A percentile compares a stretch with the other conserved stretches of the same genome.
Evolutionary conservation across 2,888 invertebrate genomes (phyloP).

Genomic region (Mesorhabditis sp.): DNA sequence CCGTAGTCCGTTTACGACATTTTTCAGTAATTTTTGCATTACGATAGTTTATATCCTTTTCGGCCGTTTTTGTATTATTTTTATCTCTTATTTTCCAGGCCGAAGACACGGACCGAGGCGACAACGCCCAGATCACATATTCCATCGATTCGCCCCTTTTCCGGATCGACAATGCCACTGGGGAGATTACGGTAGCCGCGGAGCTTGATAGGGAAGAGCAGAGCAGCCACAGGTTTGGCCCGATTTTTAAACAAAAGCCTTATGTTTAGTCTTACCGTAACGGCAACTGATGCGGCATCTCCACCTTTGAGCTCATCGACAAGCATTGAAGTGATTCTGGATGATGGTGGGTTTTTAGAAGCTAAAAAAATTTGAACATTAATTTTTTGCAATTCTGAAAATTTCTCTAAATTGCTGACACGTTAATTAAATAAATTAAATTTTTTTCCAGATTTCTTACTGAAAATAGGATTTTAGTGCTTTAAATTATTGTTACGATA

Average conservation of each 20-base stretch:
- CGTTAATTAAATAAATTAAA: too few species aligned
- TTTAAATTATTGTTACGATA: too few species aligned
- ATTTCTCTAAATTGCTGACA: too few species aligned
- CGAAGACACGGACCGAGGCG: constrained; percentile 86
- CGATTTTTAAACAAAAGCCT: constrained; percentile 51
- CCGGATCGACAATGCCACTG: constrained; percentile 84
- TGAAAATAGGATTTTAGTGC: too few species aligned
- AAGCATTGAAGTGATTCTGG: constrained; percentile 87
- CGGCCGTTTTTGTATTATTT: not conserved
- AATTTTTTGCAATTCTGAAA: too few species aligned
- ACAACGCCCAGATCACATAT: constrained; percentile 74
- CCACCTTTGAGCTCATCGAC: constrained; percentile 86
- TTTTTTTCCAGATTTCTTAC: too few species aligned
- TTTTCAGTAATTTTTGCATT: too few species aligned
- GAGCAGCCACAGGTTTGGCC: not conserved
- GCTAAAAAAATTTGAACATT: too few species aligned
- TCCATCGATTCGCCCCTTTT: constrained; percentile 66
- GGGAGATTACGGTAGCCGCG: constrained; percentile 77
- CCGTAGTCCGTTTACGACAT: too few species aligned
- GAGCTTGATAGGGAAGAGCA: constrained; percentile 77
- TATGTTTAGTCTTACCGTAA: constrained; percentile 82
- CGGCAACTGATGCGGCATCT: constrained; percentile 84
- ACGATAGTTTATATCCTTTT: too few species aligned
- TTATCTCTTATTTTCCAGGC: constrained; percentile 59
- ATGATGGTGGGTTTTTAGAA: constrained; percentile 67